Evolutionary conservation across 2,888 invertebrate genomes (phyloP), one percentile per base, ranked within the genome.

Genomic region (Perithous albicinctus): DNA sequence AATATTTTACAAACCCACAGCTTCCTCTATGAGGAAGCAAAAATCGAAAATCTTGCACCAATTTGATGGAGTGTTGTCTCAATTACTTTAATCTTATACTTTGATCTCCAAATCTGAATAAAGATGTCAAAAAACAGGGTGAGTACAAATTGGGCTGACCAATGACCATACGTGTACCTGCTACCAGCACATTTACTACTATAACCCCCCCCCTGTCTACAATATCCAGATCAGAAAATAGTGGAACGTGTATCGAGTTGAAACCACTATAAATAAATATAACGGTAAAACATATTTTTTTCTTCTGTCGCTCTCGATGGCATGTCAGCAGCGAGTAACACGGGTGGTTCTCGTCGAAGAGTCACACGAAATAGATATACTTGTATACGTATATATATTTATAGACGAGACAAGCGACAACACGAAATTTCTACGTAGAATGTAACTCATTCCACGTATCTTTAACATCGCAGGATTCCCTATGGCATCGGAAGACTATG

Each of bases 371-470:
- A 56, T 56, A 26, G 56, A 56, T 15, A 56, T 5, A 56, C 29
- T 54, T 56, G n/a, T 56, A 48, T 48, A 48, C n/a, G n/a, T 48
- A 48, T 48, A 23, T 56, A 56, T 56, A 61, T 61, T 61, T 61
- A 61, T 61, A 61, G 35, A 18, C 59, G 18, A 61, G 59, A 38
- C 59, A 59, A 59, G 7, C 59, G 20, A 61, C 59, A 20, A 38
- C 35, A 61, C 59, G 18, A 20, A 32, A 20, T 61, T 32, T 61
- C n/a, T 4, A 6, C 35, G 35, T 35, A 8, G 15, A 61, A 20
- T 20, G 15, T 35, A 18, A 61, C 2, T 61, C 35, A 10, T 35
- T 10, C 35, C 35, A 61, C 10, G 18, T 61, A 35, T 61, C 59
- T 61, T 35, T 8, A 32, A 8, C 32, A 32, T 38, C 35, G 8